phyloP scores from a whole-genome alignment of 2,113 vertebrate species.

The Casuarius casuarius region DNA sequence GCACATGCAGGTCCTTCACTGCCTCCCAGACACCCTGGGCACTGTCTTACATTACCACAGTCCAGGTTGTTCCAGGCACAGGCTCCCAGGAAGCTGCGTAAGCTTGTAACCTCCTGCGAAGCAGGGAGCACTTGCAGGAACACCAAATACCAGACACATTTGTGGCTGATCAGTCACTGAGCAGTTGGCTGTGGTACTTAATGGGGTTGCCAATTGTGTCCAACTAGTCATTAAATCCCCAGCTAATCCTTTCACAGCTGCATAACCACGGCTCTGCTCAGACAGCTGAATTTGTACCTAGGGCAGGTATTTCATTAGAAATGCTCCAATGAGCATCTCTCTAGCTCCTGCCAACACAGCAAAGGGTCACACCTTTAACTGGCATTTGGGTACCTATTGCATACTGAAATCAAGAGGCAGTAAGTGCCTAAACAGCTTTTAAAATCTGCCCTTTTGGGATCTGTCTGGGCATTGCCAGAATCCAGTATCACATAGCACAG shows the following conservation, averaged over 20 bases:
- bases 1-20: neutral
- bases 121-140: neutral
- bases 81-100: accelerated
- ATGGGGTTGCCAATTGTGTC: slow-evolving; percentile 46
- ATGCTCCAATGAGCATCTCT: neutral
- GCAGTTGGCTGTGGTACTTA: slow-evolving; percentile 1
- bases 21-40: neutral
- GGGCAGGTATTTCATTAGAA: neutral
- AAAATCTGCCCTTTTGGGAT: neutral
- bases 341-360: neutral
- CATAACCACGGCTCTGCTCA: neutral
- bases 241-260: slow-evolving; percentile 30
- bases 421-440: neutral
- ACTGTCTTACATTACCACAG: neutral
- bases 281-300: neutral
- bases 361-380: neutral
- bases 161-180: neutral
- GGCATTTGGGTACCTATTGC: neutral
- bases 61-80: neutral
- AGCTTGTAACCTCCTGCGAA: neutral
- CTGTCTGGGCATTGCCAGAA: neutral
- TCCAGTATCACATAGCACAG: neutral
- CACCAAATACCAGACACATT: neutral
- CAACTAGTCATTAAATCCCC: slow-evolving; percentile 52
- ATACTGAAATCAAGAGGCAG: neutral